phyloP scores from a whole-genome alignment of 2,797 vertebrate genomes.

The Notamacropus eugenii region DNA sequence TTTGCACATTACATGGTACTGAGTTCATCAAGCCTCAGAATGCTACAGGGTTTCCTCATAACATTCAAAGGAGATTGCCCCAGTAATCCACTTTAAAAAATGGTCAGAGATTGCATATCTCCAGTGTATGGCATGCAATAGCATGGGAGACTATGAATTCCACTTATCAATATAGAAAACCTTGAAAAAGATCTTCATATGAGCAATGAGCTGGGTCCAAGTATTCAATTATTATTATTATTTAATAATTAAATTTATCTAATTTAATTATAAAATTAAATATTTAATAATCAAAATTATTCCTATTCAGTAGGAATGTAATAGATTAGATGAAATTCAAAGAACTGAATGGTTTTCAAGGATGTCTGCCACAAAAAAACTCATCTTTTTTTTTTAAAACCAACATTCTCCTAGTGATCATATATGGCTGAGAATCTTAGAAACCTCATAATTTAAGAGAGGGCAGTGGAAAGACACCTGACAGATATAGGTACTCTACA shows the following conservation, averaged over 20 bases:
- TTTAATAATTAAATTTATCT: too few species aligned
- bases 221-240: neutral
- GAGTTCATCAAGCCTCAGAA: neutral
- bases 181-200: neutral
- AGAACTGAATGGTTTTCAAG: neutral
- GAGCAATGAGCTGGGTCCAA: neutral
- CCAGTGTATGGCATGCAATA: neutral
- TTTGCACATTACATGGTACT: neutral
- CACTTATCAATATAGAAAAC: neutral
- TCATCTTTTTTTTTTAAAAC: neutral
- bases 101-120: neutral
- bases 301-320: neutral
- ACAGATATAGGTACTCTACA: neutral
- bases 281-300: too few species aligned
- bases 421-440: neutral
- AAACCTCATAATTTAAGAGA: neutral
- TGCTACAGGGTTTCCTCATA: neutral
- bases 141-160: neutral
- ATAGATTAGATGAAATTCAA: neutral
- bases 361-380: neutral
- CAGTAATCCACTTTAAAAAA: neutral
- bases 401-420: neutral
- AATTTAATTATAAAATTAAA: too few species aligned
- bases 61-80: neutral
- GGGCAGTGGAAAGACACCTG: neutral